These are phyloP conservation scores for Bujurquina vittata DNA, from an alignment of 2,113 vertebrate species.

Conservation along the genomic window DNA sequence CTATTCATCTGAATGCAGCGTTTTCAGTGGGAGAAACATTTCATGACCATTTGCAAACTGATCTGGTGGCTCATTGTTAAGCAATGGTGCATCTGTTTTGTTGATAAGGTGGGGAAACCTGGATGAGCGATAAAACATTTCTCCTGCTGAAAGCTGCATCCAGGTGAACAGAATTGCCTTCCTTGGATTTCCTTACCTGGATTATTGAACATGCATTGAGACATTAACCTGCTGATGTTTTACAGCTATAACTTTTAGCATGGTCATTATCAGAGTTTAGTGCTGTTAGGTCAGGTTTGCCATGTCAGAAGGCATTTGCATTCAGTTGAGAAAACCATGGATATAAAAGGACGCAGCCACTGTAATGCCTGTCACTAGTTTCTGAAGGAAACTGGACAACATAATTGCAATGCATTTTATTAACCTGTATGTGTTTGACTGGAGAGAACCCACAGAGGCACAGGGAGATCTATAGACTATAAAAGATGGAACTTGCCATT, in stretches of 20 bases:
- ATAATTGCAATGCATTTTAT: background rate
- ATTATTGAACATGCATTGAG: background rate
- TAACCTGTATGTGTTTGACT: background rate
- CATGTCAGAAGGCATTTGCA: background rate
- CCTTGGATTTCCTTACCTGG: background rate
- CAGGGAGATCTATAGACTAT: background rate
- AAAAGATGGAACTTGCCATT: background rate
- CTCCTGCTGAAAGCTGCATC: background rate
- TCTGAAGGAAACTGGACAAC: background rate
- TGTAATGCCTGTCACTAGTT: background rate
- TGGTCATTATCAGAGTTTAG: no score
- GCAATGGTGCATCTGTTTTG: background rate
- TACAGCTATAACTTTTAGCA: background rate
- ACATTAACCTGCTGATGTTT: background rate
- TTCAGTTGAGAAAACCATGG: background rate
- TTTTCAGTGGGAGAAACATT: background rate
- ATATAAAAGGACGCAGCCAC: background rate
- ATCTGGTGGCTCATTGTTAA: background rate
- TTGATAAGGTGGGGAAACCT: background rate
- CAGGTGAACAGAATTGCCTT: background rate
- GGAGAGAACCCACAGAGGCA: background rate
- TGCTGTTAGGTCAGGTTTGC: no score
- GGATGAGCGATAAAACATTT: fast-evolving
- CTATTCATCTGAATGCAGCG: background rate
- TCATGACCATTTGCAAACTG: background rate